Conservation (phyloP, 2,113 vertebrate genomes). For the Prietella phreatophila region DNA sequence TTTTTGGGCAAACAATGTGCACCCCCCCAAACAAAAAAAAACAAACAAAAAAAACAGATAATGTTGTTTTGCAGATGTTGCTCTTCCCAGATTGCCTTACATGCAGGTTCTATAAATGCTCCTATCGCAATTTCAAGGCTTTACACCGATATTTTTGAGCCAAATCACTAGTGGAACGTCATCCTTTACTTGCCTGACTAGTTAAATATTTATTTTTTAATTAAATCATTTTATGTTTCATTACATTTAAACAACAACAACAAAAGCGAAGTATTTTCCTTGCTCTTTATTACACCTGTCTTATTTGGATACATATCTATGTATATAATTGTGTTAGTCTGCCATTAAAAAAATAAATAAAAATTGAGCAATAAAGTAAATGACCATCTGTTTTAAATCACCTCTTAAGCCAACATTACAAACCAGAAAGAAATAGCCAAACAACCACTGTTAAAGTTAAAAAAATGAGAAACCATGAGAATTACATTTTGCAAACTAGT, state of each 20-base stretch:
- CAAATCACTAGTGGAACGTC: not conserved
- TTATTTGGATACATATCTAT: not conserved
- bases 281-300: not conserved
- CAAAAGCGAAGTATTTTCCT: not conserved
- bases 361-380: not conserved
- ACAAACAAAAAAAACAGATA: slow-evolving; percentile 12
- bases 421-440: not conserved
- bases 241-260: no score
- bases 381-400: not conserved
- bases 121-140: slow-evolving; percentile 5
- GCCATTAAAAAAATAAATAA: not conserved
- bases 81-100: not conserved
- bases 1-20: slow-evolving; percentile 46
- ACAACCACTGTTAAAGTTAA: not conserved
- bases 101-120: not conserved
- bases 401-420: not conserved
- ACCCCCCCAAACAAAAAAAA: not conserved
- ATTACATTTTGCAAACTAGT: not conserved
- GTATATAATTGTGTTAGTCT: not conserved
- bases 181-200: not conserved
- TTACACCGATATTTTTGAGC: not conserved
- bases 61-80: slow-evolving; percentile 32
- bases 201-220: not conserved
- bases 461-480: not conserved
- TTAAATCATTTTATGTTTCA: not conserved